Conservation (phyloP, 2,113 vertebrate species). For the Plectropomus leopardus region DNA sequence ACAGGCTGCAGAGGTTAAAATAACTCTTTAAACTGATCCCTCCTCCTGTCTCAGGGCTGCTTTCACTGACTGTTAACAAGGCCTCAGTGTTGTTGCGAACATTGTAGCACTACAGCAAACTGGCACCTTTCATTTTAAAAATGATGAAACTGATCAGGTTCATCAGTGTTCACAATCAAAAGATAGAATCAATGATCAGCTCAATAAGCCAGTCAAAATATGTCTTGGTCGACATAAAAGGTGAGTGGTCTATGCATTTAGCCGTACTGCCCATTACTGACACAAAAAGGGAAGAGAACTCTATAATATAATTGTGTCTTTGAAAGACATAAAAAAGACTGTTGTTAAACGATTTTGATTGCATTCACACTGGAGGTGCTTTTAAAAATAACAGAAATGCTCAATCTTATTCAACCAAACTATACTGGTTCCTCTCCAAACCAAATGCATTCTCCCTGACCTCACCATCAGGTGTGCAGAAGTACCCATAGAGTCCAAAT, state of each 20-base stretch:
- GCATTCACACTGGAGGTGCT: not conserved
- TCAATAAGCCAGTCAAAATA: not conserved
- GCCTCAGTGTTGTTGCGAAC: not conserved
- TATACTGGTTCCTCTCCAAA: conserved; percentile 20
- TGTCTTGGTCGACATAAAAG: not conserved
- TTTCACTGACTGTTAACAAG: not conserved
- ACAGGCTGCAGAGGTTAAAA: not conserved
- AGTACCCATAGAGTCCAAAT: too few species aligned
- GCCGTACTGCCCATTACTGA: too few species aligned
- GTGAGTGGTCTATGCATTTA: not conserved
- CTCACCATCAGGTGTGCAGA: too few species aligned
- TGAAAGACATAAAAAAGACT: not conserved
- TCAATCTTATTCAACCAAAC: conserved; percentile 18
- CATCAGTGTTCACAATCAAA: conserved; percentile 12
- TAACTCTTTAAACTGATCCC: not conserved
- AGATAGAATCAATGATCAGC: conserved; percentile 14
- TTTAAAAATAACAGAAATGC: conserved; percentile 37
- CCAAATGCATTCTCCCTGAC: not conserved
- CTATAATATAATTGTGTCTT: not conserved
- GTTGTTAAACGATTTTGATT: not conserved
- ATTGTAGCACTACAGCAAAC: not conserved
- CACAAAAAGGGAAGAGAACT: not conserved
- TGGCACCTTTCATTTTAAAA: not conserved
- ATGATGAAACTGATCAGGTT: conserved; percentile 5
- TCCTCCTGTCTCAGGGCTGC: not conserved